Evolutionary conservation across 2,113 vertebrate genomes (phyloP).

Genomic region (Myrmecophaga tridactyla): DNA sequence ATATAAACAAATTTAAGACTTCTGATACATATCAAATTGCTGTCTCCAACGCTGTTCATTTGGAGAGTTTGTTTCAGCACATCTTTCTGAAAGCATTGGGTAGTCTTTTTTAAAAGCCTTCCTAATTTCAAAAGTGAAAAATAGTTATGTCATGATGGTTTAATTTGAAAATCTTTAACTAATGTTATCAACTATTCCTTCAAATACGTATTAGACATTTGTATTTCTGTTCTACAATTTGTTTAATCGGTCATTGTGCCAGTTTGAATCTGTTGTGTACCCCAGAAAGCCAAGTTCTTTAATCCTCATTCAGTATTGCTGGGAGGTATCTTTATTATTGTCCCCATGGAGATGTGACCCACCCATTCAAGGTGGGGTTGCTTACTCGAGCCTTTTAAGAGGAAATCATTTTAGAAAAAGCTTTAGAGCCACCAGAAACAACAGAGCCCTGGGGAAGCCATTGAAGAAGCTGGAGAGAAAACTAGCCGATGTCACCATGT

Average conservation of each 20-base stretch:
- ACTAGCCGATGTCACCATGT: too few species aligned
- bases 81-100: background rate
- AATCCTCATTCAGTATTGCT: too few species aligned
- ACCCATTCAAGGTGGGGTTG: too few species aligned
- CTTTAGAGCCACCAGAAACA: too few species aligned
- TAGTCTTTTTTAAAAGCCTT: background rate
- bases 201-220: background rate
- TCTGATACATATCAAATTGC: background rate
- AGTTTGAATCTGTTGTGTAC: too few species aligned
- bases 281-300: too few species aligned
- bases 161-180: background rate
- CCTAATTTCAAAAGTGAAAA: background rate
- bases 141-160: background rate
- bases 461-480: too few species aligned
- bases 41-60: background rate
- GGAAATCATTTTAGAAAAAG: too few species aligned
- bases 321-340: too few species aligned
- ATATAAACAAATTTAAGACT: constrained; percentile 3
- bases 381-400: too few species aligned
- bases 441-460: too few species aligned
- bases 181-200: background rate
- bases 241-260: background rate
- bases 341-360: too few species aligned
- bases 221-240: background rate
- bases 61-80: background rate